Evolutionary conservation across 2,888 invertebrate genomes (phyloP).

Genomic region (Aporophyla lueneburgensis): DNA sequence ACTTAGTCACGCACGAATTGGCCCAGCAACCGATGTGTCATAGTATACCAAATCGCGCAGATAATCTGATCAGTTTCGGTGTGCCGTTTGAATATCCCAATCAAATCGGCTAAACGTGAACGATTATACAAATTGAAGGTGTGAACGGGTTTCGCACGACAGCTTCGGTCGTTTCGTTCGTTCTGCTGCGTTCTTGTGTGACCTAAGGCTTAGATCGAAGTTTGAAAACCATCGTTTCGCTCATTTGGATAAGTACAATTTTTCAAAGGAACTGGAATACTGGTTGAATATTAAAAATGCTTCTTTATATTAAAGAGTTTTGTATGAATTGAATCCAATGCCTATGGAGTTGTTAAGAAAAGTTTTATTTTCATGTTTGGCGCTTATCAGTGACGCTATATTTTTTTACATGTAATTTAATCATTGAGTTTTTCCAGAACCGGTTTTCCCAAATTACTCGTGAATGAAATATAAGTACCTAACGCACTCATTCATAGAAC

Average conservation of each 20-base stretch:
- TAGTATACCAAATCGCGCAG: slow-evolving; percentile 57
- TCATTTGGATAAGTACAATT: background rate
- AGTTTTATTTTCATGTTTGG: slow-evolving; percentile 14
- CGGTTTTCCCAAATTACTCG: slow-evolving; percentile 4
- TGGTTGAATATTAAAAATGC: background rate
- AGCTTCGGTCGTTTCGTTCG: slow-evolving; percentile 40
- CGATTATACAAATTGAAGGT: slow-evolving; percentile 61
- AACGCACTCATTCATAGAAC: slow-evolving; percentile 1
- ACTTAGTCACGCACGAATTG: slow-evolving; percentile 64
- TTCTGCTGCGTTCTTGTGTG: slow-evolving; percentile 37
- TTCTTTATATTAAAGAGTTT: background rate
- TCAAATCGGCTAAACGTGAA: slow-evolving; percentile 66
- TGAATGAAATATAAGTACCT: slow-evolving; percentile 11
- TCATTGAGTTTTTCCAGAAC: background rate
- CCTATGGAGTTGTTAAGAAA: background rate
- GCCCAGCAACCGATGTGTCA: slow-evolving; percentile 63
- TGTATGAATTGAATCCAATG: background rate
- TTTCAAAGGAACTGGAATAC: background rate
- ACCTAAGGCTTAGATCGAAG: slow-evolving; percentile 16
- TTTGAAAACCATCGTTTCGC: background rate
- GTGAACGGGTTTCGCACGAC: slow-evolving; percentile 56
- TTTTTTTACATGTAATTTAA: background rate
- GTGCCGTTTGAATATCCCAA: slow-evolving; percentile 67
- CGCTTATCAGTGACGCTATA: slow-evolving; percentile 25
- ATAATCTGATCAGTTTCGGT: slow-evolving; percentile 60